Evolutionary conservation across 2,113 vertebrate species (phyloP), one percentile per base, ranked within the genome.

Genomic region (Mesoclemmys tuberculata): DNA sequence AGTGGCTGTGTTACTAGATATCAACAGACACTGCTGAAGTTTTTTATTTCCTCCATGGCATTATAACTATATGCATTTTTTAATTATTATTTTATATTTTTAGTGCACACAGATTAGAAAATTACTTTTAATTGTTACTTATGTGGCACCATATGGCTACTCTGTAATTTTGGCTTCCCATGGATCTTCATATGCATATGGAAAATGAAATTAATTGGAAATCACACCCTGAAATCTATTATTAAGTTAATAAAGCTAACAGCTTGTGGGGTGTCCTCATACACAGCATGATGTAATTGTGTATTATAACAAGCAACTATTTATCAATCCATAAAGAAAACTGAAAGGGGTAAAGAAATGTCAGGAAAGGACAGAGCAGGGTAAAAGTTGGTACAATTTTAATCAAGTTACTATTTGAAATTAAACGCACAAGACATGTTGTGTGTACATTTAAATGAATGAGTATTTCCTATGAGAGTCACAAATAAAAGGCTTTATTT

Each of bases 51-150:
- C 87, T 97, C 93, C 55, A 26, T 95, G 84, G 94, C 92, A 93
- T 97, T 96, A 92, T 86, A 95, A 56, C 89, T 27, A 21, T 96
- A 87, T 96, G 79, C 54, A 93, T 96, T 95, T 97, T 92, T 96
- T 56, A 58, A 68, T 71, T 71, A 64, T 71, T 52, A 52, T 52
- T 52, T 18, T 6, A 46, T 46, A 46, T 46, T 94, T 94, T 96
- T 92, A 87, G 93, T 95, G 89, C 96, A 78, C 91, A 89, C 97
- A 98, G 97, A 98, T 98, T 96, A 98, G 97, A 98, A 98, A 98
- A 98, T 98, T 98, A 97, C 96, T 98, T 98, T 96, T 98, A 98
- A 98, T 98, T 98, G 97, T 98, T 98, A 97, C 97, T 98, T 98
- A 97, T 91, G 96, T 98, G 96, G 94, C 92, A 92, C 98, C 98